Percentiles rank a stretch among this genome's conserved stretches.
Conservation (phyloP, 2,888 invertebrate genomes). For the Bedellia somnulentella region DNA sequence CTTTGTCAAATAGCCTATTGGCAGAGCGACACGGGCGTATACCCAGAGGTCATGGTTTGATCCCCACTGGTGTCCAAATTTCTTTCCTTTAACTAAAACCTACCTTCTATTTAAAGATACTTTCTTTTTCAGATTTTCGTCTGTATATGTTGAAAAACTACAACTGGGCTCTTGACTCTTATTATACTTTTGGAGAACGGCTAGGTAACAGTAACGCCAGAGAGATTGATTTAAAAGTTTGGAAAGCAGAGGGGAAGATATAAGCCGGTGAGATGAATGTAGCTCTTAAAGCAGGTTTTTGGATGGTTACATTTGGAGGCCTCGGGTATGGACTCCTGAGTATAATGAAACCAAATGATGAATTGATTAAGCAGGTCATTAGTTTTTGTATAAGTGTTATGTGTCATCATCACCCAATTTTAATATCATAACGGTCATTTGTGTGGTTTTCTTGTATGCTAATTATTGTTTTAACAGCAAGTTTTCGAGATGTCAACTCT, state of each 20-base stretch:
- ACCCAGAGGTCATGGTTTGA: too few relatives aligned
- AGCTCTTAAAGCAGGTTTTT: slow-evolving; percentile 55
- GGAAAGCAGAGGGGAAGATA: slow-evolving; percentile 56
- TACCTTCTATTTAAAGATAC: too few relatives aligned
- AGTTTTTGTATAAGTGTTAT: too few relatives aligned
- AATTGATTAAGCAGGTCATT: slow-evolving; percentile 57
- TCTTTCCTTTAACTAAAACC: too few relatives aligned
- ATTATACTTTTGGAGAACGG: slow-evolving; percentile 69
- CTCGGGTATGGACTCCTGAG: slow-evolving; percentile 64
- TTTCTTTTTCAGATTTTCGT: slow-evolving; percentile 65
- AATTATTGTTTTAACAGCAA: neutral
- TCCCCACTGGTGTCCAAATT: too few relatives aligned
- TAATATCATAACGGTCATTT: too few relatives aligned
- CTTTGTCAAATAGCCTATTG: too few relatives aligned
- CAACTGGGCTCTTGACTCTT: slow-evolving; percentile 67
- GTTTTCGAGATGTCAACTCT: neutral
- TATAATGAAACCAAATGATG: slow-evolving; percentile 56
- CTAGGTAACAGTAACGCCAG: slow-evolving; percentile 55
- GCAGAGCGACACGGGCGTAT: too few relatives aligned
- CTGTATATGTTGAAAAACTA: slow-evolving; percentile 67
- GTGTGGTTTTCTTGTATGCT: too few relatives aligned
- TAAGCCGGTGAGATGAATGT: slow-evolving; percentile 47
- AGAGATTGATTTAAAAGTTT: slow-evolving; percentile 56
- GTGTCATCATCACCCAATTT: too few relatives aligned
- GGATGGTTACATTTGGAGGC: slow-evolving; percentile 62